Base-by-base conservation (phyloP, 2,888 invertebrate species). In the Stegophylla sp. region DNA sequence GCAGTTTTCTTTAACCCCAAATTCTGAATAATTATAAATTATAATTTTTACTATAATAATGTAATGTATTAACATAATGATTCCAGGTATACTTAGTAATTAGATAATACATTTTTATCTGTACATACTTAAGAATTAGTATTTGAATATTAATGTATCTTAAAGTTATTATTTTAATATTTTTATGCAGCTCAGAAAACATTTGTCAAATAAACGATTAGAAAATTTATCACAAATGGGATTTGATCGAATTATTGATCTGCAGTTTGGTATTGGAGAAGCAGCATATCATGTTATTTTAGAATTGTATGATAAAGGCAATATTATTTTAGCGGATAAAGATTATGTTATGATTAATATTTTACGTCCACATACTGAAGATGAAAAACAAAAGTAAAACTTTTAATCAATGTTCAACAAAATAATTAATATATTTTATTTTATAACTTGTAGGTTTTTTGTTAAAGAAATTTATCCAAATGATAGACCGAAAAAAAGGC, bases 201-300 rank as follows among this genome's bases (percentile, higher is more conserved):
- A 99, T 87, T 88, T 99, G 61, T 95, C 94, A 86, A 97, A 98
- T 87, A 96, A 98, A 86, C 91, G 99, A 4, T 88, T 99, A 2
- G 98, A 98, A 87, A 90, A 89, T 69, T 88, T 98, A 0, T 88
- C 88, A 3, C 98, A 98, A 87, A 87, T 99, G 0, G 98, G 98
- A 1, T 90, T 92, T 7, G 99, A 99, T 87, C 91, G 99, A 86
- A 93, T 99, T 69, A 90, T 99, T 17, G 94, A 97, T 87, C 88
- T 99, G 71, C 95, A 97, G 87, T 99, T 99, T 88, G 99, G 99
- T 15, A 91, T 91, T 4, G 93, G 93, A 0, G 96, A 97, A 86
- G 96, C 95, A 0, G 94, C 97, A 0, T 97, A 97, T 87, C 98
- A 99, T 87, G 89, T 99, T 0, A 94, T 99, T 84, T 86, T 99